Conservation (phyloP, 2,888 invertebrate species). For the Luffia ferchaultella region DNA sequence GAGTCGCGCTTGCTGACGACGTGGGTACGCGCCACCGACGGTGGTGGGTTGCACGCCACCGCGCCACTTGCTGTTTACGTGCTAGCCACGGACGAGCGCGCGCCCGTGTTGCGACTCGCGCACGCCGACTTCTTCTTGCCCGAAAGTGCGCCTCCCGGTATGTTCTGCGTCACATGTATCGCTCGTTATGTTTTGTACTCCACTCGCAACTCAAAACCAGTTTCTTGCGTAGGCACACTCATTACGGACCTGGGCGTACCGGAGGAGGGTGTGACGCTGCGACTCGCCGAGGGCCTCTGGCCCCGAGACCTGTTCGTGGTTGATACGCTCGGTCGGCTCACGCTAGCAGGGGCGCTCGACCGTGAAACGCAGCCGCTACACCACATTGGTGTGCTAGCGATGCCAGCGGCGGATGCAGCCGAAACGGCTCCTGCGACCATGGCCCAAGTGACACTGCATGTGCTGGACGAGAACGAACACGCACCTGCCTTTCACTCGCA, state of each 20-base stretch:
- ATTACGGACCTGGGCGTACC: constrained; percentile 9
- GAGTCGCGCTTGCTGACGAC: not conserved
- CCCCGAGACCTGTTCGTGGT: constrained; percentile 74
- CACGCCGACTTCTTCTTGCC: constrained; percentile 81
- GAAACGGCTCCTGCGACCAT: constrained; percentile 76
- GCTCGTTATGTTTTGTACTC: constrained; percentile 15
- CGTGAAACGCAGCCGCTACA: constrained; percentile 76
- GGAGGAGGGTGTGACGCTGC: constrained; percentile 16
- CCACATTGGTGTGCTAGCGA: constrained; percentile 69
- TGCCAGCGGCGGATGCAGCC: constrained; percentile 67
- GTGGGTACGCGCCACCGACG: constrained; percentile 88
- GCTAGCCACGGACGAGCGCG: constrained; percentile 71
- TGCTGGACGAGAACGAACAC: constrained; percentile 92
- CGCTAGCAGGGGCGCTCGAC: constrained; percentile 77
- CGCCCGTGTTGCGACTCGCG: constrained; percentile 78
- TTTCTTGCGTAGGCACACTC: constrained; percentile 11
- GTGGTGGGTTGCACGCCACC: constrained; percentile 81
- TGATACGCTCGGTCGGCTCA: constrained; percentile 77
- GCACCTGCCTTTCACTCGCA: constrained; percentile 86
- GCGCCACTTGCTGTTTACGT: constrained; percentile 84
- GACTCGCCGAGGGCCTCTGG: constrained; percentile 39
- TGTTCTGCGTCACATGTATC: constrained; percentile 9
- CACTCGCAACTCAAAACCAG: constrained; percentile 8
- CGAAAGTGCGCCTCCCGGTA: constrained; percentile 50
- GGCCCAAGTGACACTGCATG: constrained; percentile 77